Conservation (phyloP, 1,140 invertebrate genomes). For the Temnothorax curvispinosus region DNA sequence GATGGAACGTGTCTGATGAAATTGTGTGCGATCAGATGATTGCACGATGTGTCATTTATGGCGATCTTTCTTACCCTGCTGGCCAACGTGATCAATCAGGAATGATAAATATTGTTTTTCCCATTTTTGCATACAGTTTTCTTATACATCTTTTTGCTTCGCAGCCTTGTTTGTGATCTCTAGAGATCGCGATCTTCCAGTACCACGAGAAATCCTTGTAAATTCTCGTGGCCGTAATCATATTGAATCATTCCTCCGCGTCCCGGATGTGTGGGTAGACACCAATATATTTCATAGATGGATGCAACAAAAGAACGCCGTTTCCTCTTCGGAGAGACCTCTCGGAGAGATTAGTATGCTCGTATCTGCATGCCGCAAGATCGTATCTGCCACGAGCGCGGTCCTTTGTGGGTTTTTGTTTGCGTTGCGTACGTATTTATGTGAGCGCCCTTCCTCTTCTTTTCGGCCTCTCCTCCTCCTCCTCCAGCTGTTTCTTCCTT, state of each 20-base stretch:
- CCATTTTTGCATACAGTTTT: not conserved
- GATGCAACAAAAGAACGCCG: slow-evolving; percentile 70
- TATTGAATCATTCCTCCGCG: slow-evolving; percentile 73
- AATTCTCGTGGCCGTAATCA: slow-evolving; percentile 62
- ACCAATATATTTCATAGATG: slow-evolving; percentile 75
- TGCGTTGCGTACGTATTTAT: slow-evolving; percentile 84
- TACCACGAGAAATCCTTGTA: slow-evolving; percentile 61
- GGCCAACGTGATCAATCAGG: not conserved
- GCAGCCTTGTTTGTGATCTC: slow-evolving; percentile 21
- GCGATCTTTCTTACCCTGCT: not conserved
- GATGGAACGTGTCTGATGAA: not conserved
- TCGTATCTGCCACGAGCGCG: slow-evolving; percentile 83
- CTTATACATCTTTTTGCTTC: slow-evolving; percentile 24
- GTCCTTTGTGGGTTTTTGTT: slow-evolving; percentile 84
- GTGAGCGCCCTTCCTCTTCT: slow-evolving; percentile 78
- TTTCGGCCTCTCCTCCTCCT: slow-evolving; percentile 68
- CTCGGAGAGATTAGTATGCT: slow-evolving; percentile 82
- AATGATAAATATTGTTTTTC: not conserved
- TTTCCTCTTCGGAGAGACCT: slow-evolving; percentile 65
- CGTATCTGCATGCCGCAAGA: slow-evolving; percentile 84
- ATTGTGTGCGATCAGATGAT: not conserved
- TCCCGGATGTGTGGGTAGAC: slow-evolving; percentile 58
- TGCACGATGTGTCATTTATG: not conserved
- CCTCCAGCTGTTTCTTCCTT: slow-evolving; percentile 23
- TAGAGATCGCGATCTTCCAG: not conserved